These are phyloP conservation scores for Phataginus tetradactyla DNA, from an alignment of 2,797 vertebrate genomes.

Conservation along the genomic window DNA sequence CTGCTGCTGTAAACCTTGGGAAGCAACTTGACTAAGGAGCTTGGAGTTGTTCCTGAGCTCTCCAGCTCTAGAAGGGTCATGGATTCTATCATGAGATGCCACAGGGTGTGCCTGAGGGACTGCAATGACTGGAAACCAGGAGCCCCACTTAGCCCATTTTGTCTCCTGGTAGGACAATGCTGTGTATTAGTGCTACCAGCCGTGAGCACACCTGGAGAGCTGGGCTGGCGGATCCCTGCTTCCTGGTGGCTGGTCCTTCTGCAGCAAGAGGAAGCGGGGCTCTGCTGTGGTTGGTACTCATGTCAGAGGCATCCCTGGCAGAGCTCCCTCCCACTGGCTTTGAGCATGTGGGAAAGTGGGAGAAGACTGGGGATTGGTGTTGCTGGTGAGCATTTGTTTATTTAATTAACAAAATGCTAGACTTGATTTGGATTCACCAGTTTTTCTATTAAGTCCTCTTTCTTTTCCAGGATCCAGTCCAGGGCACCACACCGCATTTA, in stretches of 20 bases:
- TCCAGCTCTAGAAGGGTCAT: background rate
- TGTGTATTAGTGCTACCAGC: background rate
- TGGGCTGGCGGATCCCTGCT: background rate
- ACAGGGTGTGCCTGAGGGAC: background rate
- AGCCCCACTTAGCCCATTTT: background rate
- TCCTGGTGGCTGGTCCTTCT: background rate
- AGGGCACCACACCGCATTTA: background rate
- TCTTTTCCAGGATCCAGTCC: background rate
- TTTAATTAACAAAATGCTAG: background rate
- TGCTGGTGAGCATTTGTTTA: background rate
- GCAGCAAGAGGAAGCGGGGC: background rate
- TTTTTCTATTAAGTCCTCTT: background rate
- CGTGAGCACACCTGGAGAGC: background rate
- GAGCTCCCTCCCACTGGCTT: background rate
- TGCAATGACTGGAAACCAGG: background rate
- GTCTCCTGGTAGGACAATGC: background rate
- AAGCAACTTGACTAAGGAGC: background rate
- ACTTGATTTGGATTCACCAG: background rate
- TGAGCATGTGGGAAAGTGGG: background rate
- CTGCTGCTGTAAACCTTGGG: background rate
- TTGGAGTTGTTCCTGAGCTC: background rate
- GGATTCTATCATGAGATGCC: background rate
- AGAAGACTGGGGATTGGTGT: background rate
- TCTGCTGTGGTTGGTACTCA: background rate
- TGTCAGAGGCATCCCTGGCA: background rate